A percentile compares a stretch with the other conserved stretches of the same genome.
phyloP scores from a whole-genome alignment of 2,888 invertebrate species.

The Penaeus monodon region DNA sequence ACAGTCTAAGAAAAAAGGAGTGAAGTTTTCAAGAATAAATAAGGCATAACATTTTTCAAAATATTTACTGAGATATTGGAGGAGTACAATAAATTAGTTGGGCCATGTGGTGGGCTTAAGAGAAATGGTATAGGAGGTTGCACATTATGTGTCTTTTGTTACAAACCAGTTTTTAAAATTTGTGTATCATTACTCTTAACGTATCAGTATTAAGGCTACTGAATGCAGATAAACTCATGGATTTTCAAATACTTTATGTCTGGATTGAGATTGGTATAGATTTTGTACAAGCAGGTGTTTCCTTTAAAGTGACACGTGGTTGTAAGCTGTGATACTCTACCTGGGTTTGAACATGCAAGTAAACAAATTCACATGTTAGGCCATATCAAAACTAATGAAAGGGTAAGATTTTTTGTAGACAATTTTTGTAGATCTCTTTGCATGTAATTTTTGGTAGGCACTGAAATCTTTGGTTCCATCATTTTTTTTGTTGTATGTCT shows the following conservation, averaged over 20 bases:
- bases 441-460: conserved; percentile 39
- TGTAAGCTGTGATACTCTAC: conserved; percentile 58
- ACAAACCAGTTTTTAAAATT: conserved; percentile 6
- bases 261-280: conserved; percentile 44
- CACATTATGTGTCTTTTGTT: conserved; percentile 10
- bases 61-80: no score
- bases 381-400: conserved; percentile 59
- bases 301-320: conserved; percentile 39
- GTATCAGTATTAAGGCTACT: conserved; percentile 53
- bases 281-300: conserved; percentile 56
- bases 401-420: conserved; percentile 46
- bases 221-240: conserved; percentile 44
- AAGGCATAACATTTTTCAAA: no score
- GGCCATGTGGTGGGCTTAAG: no score
- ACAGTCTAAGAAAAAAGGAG: no score
- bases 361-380: conserved; percentile 54
- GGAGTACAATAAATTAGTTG: no score
- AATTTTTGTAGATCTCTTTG: conserved; percentile 46
- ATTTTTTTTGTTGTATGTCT: conserved; percentile 14
- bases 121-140: not conserved
- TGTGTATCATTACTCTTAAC: conserved; percentile 33
- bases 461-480: not conserved
- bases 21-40: no score
- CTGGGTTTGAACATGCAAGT: conserved; percentile 53
- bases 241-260: conserved; percentile 41